Evolutionary conservation across 2,888 invertebrate species (phyloP), one percentile per base, ranked within the genome.

Genomic region (Nomada goodeniana): DNA sequence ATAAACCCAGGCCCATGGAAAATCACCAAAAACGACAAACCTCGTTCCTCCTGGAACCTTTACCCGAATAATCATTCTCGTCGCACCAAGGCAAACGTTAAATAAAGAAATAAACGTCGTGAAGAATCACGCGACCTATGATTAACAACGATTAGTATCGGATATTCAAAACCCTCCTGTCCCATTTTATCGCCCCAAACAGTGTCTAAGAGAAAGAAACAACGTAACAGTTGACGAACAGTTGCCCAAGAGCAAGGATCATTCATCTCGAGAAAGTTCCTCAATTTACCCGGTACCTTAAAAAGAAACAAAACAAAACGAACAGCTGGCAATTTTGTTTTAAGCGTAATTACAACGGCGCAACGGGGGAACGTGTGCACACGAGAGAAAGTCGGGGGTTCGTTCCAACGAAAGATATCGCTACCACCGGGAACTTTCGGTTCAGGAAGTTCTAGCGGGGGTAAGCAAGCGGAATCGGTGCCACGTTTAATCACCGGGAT

Each of bases 401-500:
- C 73, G 76, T 60, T 59, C 60, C 26, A 10, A 18, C 50, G 71
- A 79, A 71, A 60, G 80, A 79, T 68, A 68, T 67, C 61, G 57
- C 18, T 53, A 44, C 65, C 47, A 55, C 70, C 77, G 64, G 23
- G 65, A 80, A 78, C 70, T 78, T 80, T 69, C 79, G 70, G 13
- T 70, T 65, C 53, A 71, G 79, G 79, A 80, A 78, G 79, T 79
- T 76, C 68, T 63, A 47, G n/a, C 59, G 42, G 68, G 67, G 53
- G 76, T 76, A 80, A 80, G 80, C 80, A 75, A 75, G 59, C 80
- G 64, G 64, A 80, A 65, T 81, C 80, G 70, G 73, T 61, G 74
- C 65, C 65, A 44, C 74, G 80, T 80, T 82, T 82, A 82, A 82
- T 82, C 80, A 70, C 69, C 60, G 80, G 67, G 81, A 74, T 80